phyloP scores from a whole-genome alignment of 2,113 vertebrate species.

The Amazona vittata region DNA sequence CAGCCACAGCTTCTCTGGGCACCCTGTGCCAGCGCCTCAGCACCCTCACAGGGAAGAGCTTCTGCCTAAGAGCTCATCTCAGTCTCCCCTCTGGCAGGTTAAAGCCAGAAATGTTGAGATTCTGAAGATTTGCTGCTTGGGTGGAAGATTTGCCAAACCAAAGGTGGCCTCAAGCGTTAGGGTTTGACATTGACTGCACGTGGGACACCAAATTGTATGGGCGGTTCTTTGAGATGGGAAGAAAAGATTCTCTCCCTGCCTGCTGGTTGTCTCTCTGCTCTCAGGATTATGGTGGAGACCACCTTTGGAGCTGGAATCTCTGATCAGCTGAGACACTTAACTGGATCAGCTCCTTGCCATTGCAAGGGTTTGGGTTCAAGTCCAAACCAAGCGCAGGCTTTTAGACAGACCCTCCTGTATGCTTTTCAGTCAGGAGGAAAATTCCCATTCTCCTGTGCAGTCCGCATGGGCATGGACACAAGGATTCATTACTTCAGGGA shows the following conservation, averaged over 20 bases:
- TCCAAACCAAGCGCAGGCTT: not conserved
- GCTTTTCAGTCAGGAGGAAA: accelerated
- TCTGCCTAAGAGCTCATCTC: not conserved
- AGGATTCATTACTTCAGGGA: not conserved
- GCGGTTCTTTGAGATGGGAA: not conserved
- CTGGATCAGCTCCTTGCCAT: not conserved
- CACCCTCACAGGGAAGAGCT: not conserved
- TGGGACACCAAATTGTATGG: accelerated
- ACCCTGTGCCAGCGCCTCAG: not conserved
- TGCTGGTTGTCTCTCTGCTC: accelerated
- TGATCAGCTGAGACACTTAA: not conserved
- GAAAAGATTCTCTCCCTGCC: accelerated
- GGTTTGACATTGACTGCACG: not conserved
- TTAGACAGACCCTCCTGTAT: accelerated
- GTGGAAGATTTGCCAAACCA: not conserved
- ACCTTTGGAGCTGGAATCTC: not conserved
- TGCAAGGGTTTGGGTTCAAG: not conserved
- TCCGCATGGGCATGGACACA: accelerated
- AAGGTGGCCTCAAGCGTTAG: not conserved
- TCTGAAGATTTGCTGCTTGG: not conserved
- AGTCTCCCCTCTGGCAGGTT: not conserved
- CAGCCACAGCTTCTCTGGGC: not conserved
- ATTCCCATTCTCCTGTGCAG: not conserved
- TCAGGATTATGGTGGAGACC: not conserved
- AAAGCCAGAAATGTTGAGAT: not conserved